Evolutionary conservation across 2,113 vertebrate genomes (phyloP).

Genomic region (Plecturocebus donacophilus): DNA sequence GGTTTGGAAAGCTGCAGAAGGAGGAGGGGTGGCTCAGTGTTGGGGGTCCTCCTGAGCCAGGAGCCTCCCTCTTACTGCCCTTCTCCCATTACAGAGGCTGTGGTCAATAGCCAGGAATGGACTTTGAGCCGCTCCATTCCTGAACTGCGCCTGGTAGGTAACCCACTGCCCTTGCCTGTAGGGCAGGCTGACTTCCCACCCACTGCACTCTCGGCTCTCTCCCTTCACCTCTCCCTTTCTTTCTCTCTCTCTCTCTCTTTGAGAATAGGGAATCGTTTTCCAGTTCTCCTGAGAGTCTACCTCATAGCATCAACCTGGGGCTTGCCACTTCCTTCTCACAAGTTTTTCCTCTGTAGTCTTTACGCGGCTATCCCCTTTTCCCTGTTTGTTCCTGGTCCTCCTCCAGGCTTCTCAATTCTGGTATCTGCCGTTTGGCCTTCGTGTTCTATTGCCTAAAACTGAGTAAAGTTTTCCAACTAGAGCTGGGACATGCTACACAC

Average conservation of each 20-base stretch:
- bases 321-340: not conserved
- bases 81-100: slow-evolving; percentile 86
- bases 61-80: not conserved
- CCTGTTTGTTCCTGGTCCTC: not conserved
- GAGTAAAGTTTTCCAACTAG: not conserved
- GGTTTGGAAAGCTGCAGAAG: not conserved
- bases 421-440: not conserved
- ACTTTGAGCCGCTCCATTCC: slow-evolving; percentile 92
- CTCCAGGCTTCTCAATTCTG: not conserved
- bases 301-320: not conserved
- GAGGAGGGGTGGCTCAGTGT: not conserved
- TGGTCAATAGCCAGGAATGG: slow-evolving; percentile 98
- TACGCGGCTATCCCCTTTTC: not conserved
- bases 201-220: too few species aligned
- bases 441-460: not conserved
- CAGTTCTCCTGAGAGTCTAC: not conserved
- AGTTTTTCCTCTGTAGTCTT: slow-evolving; percentile 55
- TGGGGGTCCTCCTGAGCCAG: not conserved
- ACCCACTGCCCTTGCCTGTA: not conserved
- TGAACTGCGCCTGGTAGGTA: slow-evolving; percentile 95
- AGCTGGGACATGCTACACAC: not conserved
- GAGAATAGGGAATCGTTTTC: not conserved
- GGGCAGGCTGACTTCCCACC: not conserved
- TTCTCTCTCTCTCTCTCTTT: not conserved
- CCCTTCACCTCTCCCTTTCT: not conserved